Evolutionary conservation across 2,797 vertebrate genomes (phyloP), one percentile per base, ranked within the genome.

Genomic region (Acestrorhynchus altus): DNA sequence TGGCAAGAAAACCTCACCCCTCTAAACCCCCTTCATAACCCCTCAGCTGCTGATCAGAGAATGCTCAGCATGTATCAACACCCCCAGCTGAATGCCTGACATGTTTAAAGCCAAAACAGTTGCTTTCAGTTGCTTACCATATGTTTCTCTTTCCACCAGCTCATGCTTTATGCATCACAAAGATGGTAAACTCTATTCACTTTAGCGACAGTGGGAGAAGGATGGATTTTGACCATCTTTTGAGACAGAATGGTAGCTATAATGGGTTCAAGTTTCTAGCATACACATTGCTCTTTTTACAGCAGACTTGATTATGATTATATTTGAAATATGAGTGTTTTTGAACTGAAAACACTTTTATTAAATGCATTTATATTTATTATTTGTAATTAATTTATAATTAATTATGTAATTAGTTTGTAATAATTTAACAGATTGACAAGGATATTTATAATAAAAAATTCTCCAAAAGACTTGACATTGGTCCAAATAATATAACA

Each of bases 61-160:
- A 71, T 76, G 49, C 52, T 64, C 47, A 64, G 20, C 65, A 54
- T 54, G 56, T 70, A 68, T 44, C 72, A 70, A 44, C 65, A 54
- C 68, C 68, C 67, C 44, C 0, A 9, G 51, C 39, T 69, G 56
- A 46, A 51, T 64, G 47, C 15, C 72, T 71, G 49, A 26, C 66
- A 71, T 47, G 65, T 65, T 67, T 63, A 18, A 74, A 54, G 46
- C 20, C 20, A 15, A 52, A 51, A 35, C 40, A 64, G 61, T 70
- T 9, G 66, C 74, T 71, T 71, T 74, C 28, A n/a, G 63, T 57
- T 42, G 39, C 35, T 13, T 10, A 44, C 39, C 61, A 64, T 64
- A 22, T 76, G 78, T 65, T 76, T 71, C 18, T n/a, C 31, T 47
- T 47, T 73, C 46, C 20, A 18, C 15, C 16, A 28, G 16, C 44